A percentile compares a stretch with the other conserved stretches of the same genome.
Conservation (phyloP, 2,797 vertebrate species). For the Microctenopoma stevenorrisi region DNA sequence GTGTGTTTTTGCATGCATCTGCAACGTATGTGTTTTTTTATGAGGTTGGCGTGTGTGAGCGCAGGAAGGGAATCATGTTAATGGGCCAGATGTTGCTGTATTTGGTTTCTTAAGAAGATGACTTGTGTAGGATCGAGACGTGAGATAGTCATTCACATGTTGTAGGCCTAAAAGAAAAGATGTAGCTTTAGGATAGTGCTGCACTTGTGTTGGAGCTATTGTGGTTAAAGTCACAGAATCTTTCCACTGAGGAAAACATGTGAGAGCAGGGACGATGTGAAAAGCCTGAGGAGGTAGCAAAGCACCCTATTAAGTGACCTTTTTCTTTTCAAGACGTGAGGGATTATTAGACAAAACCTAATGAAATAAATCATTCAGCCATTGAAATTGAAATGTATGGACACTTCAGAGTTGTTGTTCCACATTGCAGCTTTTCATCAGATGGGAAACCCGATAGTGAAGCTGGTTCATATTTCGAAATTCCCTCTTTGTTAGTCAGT, state of each 20-base stretch:
- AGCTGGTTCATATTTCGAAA: conserved; percentile 62
- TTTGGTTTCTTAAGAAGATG: conserved; percentile 54
- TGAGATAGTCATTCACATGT: conserved; percentile 31
- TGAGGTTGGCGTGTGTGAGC: conserved; percentile 14
- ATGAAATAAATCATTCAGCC: conserved; percentile 60
- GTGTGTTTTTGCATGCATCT: conserved; percentile 27
- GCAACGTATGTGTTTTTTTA: conserved; percentile 41
- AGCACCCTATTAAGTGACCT: conserved; percentile 59
- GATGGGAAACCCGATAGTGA: conserved; percentile 59
- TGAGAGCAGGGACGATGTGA: conserved; percentile 23
- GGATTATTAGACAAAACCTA: conserved; percentile 50
- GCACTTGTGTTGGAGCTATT: conserved; percentile 46
- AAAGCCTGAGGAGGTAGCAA: conserved; percentile 61
- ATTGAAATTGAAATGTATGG: conserved; percentile 56
- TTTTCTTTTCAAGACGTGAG: conserved; percentile 49
- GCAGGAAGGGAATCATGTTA: conserved; percentile 32
- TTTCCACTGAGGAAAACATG: conserved; percentile 11
- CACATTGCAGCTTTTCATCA: conserved; percentile 49
- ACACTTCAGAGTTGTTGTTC: conserved; percentile 45
- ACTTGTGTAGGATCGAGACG: conserved; percentile 38
- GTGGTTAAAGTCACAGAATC: conserved; percentile 58
- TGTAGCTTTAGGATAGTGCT: conserved; percentile 53
- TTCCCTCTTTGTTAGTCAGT: conserved; percentile 53
- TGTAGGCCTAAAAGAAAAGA: conserved; percentile 8
- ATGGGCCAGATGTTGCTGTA: conserved; percentile 50